Percentiles rank a stretch among this genome's conserved stretches.
Conservation (phyloP, 2,113 vertebrate species). For the Caloenas nicobarica region DNA sequence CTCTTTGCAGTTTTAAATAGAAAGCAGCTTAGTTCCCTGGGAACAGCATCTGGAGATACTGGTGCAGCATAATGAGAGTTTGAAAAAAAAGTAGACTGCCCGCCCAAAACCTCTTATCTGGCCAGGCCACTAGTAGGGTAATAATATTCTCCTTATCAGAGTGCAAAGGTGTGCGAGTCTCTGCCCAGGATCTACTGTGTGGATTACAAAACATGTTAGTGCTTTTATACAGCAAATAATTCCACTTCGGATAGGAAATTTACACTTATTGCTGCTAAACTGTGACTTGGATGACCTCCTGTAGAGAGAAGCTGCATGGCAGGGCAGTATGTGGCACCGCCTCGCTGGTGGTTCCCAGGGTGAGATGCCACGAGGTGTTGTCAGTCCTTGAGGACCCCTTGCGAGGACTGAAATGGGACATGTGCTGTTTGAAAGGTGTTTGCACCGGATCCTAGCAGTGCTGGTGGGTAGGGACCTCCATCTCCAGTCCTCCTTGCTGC, state of each 20-base stretch:
- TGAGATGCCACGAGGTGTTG: neutral
- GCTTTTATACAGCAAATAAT: neutral
- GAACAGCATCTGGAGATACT: constrained; percentile 47
- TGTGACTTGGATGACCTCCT: neutral
- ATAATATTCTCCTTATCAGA: constrained; percentile 73
- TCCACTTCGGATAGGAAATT: neutral
- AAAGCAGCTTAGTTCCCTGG: constrained; percentile 12
- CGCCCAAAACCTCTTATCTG: constrained; percentile 77
- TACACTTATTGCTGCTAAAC: neutral
- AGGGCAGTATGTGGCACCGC: neutral
- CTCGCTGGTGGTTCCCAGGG: neutral
- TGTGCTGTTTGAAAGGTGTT: neutral
- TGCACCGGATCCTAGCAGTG: neutral
- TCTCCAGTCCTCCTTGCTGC: neutral
- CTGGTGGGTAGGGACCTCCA: neutral
- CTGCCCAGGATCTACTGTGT: neutral
- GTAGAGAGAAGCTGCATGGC: neutral
- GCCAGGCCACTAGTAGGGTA: constrained; percentile 53
- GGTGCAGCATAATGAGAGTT: constrained; percentile 37
- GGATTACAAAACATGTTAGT: neutral
- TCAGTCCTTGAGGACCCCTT: neutral
- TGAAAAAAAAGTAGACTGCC: constrained; percentile 63
- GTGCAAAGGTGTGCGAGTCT: constrained; percentile 44
- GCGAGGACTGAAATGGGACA: neutral
- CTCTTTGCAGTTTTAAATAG: neutral